phyloP scores from a whole-genome alignment of 2,797 vertebrate genomes.

The Clarias laeviceps region DNA sequence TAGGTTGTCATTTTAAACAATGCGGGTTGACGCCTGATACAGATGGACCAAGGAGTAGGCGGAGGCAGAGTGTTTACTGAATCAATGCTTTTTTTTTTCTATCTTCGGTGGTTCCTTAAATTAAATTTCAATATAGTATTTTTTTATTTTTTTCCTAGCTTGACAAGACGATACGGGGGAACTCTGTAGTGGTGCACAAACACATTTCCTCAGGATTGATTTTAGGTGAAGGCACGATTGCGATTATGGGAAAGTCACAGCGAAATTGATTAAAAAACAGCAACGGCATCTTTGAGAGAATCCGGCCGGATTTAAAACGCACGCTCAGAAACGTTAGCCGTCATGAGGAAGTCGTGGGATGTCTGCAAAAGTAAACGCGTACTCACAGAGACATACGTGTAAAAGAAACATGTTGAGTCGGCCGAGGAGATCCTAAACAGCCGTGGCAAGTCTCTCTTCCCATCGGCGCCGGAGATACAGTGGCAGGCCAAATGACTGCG shows the following conservation, averaged over 20 bases:
- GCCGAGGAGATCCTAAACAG: conserved; percentile 49
- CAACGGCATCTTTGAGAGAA: conserved; percentile 45
- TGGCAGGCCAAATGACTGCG: conserved; percentile 48
- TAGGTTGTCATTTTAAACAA: conserved; percentile 56
- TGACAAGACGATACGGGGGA: conserved; percentile 56
- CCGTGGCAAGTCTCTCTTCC: conserved; percentile 38
- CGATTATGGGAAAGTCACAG: conserved; percentile 34
- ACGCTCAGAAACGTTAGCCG: conserved; percentile 10
- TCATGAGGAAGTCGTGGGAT: not conserved
- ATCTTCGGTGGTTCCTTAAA: conserved; percentile 41
- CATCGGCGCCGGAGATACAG: conserved; percentile 44
- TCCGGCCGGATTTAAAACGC: conserved; percentile 41
- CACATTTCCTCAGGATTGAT: conserved; percentile 24
- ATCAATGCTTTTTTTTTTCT: conserved; percentile 38
- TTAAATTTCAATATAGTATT: conserved; percentile 53
- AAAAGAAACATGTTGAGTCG: conserved; percentile 43
- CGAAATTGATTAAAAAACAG: conserved; percentile 42
- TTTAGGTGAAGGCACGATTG: conserved; percentile 19
- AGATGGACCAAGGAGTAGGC: conserved; percentile 46
- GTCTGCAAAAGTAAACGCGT: conserved; percentile 4
- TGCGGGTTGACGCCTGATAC: conserved; percentile 41
- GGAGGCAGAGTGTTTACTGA: conserved; percentile 51
- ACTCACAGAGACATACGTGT: not conserved
- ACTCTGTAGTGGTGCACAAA: conserved; percentile 35
- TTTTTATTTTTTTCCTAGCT: conserved; percentile 44